These are phyloP conservation scores for Malurus leucopterus DNA, from an alignment of 2,797 vertebrate genomes.

Conservation along the genomic window DNA sequence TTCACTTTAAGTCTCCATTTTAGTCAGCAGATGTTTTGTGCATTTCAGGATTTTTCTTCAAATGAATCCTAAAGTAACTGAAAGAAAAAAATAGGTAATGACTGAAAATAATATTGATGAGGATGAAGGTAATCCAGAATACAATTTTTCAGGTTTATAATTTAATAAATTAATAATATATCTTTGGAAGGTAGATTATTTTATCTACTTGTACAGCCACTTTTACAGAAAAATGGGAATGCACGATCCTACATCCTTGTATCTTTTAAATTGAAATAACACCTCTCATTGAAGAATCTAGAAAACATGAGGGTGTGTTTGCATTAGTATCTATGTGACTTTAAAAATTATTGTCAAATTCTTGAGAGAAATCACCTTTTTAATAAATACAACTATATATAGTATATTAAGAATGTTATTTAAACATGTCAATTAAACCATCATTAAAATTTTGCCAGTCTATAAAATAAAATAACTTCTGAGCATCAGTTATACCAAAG, in stretches of 20 bases:
- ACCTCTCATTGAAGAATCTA: neutral
- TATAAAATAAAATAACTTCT: neutral
- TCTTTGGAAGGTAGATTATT: slow-evolving; percentile 20
- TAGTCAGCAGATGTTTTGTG: neutral
- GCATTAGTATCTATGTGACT: neutral
- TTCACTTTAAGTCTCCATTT: neutral
- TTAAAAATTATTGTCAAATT: neutral
- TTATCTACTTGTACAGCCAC: neutral
- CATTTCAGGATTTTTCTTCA: slow-evolving; percentile 2
- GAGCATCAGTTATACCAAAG: neutral
- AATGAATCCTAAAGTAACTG: slow-evolving; percentile 1
- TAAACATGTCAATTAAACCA: neutral
- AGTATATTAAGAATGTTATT: neutral
- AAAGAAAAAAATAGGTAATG: neutral
- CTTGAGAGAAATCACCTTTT: neutral
- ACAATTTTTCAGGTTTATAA: neutral
- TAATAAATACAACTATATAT: neutral
- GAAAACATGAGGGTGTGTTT: neutral
- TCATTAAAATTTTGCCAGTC: neutral
- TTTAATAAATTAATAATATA: neutral
- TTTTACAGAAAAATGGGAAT: slow-evolving; percentile 2
- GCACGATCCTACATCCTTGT: neutral
- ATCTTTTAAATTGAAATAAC: slow-evolving; percentile 17
- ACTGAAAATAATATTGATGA: slow-evolving; percentile 31
- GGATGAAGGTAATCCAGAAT: slow-evolving; percentile 12